Evolutionary conservation across 35 echinoderm and acorn worm species (phyloP).

Genomic region (Eucidaris tribuloides): DNA sequence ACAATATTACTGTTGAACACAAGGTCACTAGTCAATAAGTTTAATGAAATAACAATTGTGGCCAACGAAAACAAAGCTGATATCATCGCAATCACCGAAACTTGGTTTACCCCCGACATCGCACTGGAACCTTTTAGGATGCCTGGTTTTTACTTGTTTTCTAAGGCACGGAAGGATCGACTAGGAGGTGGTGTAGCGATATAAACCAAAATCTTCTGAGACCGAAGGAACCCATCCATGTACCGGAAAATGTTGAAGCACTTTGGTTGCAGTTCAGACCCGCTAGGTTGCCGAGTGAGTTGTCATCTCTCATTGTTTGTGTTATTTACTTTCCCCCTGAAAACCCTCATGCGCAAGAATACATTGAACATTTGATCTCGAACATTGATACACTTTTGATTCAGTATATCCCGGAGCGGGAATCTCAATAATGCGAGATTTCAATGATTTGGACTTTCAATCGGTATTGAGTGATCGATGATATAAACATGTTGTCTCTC

Average conservation of each 20-base stretch:
- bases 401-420: neutral
- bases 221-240: neutral
- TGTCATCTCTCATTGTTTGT: constrained; percentile 15
- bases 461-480: neutral
- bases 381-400: neutral
- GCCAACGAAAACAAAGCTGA: neutral
- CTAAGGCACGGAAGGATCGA: neutral
- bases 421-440: constrained; percentile 18
- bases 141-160: constrained; percentile 2
- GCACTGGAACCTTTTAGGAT: neutral
- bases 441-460: constrained; percentile 34
- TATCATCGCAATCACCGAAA: constrained; percentile 12
- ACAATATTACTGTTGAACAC: constrained; percentile 1
- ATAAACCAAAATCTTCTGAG: neutral
- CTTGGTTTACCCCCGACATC: constrained; percentile 15
- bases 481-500: constrained; percentile 23
- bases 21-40: too few relatives aligned
- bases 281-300: neutral
- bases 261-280: constrained; percentile 14
- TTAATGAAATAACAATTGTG: neutral
- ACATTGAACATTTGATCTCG: constrained; percentile 6
- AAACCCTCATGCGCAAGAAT: neutral
- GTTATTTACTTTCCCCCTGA: constrained; percentile 20
- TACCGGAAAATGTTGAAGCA: constrained; percentile 12
- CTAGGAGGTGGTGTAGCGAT: constrained; percentile 24